Evolutionary conservation across 1,140 invertebrate genomes (phyloP).

Genomic region (Amphibalanus amphitrite): DNA sequence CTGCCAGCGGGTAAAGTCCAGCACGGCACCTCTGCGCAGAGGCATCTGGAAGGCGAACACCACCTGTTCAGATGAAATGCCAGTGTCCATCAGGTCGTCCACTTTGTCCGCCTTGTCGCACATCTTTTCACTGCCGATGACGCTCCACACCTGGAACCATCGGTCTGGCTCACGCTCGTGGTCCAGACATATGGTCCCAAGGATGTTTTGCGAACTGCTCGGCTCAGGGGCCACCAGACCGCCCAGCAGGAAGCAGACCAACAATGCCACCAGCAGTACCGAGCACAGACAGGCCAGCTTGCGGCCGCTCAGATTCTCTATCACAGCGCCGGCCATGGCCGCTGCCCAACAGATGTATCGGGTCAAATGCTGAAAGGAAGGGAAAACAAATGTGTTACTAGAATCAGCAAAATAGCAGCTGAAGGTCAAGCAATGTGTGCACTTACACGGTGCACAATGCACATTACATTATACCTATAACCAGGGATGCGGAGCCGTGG

Average conservation of each 20-base stretch:
- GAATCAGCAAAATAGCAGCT: too few relatives aligned
- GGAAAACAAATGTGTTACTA: too few relatives aligned
- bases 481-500: too few relatives aligned
- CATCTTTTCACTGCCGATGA: not conserved
- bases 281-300: conserved; percentile 67
- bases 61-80: conserved; percentile 38
- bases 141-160: conserved; percentile 16
- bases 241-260: conserved; percentile 77
- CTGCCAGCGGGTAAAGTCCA: conserved; percentile 93
- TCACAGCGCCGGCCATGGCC: conserved; percentile 49
- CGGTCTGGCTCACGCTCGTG: conserved; percentile 23
- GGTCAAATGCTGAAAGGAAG: too few relatives aligned
- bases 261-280: conserved; percentile 55
- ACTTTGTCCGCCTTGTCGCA: too few relatives aligned
- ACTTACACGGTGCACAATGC: too few relatives aligned
- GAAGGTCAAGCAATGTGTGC: too few relatives aligned
- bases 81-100: too few relatives aligned
- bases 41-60: conserved; percentile 83
- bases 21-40: conserved; percentile 40
- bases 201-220: conserved; percentile 54
- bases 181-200: conserved; percentile 67
- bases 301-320: conserved; percentile 83
- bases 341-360: too few relatives aligned
- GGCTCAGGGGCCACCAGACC: conserved; percentile 78
- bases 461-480: too few relatives aligned